phyloP scores from a whole-genome alignment of 2,113 vertebrate genomes.

The human region DNA sequence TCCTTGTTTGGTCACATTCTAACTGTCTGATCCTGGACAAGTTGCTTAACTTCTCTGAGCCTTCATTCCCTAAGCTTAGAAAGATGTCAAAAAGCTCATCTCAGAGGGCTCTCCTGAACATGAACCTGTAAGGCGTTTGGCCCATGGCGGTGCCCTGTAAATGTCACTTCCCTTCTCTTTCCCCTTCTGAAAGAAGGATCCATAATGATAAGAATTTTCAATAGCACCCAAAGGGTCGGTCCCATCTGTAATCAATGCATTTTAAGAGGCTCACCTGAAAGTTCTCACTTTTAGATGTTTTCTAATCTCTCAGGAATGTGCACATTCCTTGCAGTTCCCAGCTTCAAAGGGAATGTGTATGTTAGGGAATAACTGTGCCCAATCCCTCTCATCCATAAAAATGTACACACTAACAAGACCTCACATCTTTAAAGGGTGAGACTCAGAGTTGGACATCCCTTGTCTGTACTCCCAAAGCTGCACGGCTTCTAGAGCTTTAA shows the following conservation, averaged over 20 bases:
- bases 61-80: neutral
- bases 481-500: neutral
- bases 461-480: neutral
- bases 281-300: neutral
- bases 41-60: neutral
- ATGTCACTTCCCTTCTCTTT: neutral
- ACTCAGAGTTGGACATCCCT: neutral
- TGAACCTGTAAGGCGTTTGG: neutral
- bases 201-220: neutral
- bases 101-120: neutral
- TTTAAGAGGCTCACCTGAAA: neutral
- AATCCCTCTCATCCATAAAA: neutral
- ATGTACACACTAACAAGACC: neutral
- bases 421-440: neutral
- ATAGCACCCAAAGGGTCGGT: neutral
- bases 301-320: neutral
- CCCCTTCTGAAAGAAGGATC: neutral
- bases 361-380: neutral
- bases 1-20: neutral
- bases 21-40: neutral
- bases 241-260: neutral
- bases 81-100: neutral
- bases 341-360: neutral
- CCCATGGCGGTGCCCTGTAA: neutral
- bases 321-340: neutral